Percentiles rank a stretch among this genome's conserved stretches.
These are phyloP conservation scores for Gari tellinella DNA, from an alignment of 2,888 invertebrate species.

Conservation along the genomic window DNA sequence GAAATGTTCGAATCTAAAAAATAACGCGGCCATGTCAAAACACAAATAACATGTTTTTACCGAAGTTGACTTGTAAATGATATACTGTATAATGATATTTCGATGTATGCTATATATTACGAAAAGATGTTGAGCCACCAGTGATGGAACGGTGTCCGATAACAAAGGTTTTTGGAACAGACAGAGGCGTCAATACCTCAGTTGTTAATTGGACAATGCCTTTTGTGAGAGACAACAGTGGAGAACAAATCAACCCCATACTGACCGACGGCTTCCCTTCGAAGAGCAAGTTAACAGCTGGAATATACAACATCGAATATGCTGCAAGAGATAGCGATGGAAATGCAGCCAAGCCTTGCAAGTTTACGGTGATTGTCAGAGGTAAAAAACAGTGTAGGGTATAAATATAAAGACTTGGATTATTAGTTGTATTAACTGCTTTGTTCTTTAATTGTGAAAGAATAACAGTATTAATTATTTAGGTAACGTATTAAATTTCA, in stretches of 20 bases:
- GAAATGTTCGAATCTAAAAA: too few relatives aligned
- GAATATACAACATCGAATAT: conserved; percentile 24
- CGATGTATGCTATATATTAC: too few relatives aligned
- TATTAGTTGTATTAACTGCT: too few relatives aligned
- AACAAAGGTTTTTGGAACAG: conserved; percentile 22
- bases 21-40: too few relatives aligned
- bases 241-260: background rate
- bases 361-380: conserved; percentile 37
- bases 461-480: too few relatives aligned
- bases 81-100: too few relatives aligned
- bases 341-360: conserved; percentile 22
- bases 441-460: too few relatives aligned
- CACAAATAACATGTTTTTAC: too few relatives aligned
- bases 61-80: too few relatives aligned
- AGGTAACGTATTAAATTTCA: too few relatives aligned
- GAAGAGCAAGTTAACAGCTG: conserved; percentile 6
- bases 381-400: conserved; percentile 27
- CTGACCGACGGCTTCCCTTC: background rate
- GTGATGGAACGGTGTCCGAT: conserved; percentile 21
- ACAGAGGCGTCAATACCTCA: conserved; percentile 24
- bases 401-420: too few relatives aligned
- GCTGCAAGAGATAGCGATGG: conserved; percentile 24
- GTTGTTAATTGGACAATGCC: conserved; percentile 26
- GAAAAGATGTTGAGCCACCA: conserved; percentile 40
- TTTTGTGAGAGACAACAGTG: conserved; percentile 29